These are phyloP conservation scores for Gymnarchus niloticus DNA, from an alignment of 2,113 vertebrate genomes.

Conservation along the genomic window DNA sequence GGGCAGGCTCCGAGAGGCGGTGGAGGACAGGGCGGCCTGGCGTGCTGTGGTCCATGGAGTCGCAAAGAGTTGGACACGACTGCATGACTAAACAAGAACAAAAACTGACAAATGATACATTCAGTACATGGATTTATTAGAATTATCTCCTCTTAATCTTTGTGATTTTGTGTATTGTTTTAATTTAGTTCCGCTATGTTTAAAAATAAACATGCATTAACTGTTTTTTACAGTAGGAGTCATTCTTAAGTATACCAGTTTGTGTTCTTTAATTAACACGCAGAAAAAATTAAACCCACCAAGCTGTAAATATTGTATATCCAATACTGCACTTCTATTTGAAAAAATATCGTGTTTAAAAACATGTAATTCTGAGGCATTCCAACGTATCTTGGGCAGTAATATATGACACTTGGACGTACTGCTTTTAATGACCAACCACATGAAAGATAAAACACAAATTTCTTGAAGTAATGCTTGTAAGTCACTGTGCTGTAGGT, in stretches of 20 bases:
- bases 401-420: too few species aligned
- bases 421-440: not conserved
- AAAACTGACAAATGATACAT: not conserved
- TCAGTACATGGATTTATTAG: not conserved
- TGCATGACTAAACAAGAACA: too few species aligned
- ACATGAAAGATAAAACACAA: not conserved
- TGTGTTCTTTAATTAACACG: not conserved
- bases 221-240: not conserved
- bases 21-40: too few species aligned
- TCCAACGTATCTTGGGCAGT: not conserved
- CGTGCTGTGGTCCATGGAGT: too few species aligned
- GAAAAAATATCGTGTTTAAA: not conserved
- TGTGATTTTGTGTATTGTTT: too few species aligned
- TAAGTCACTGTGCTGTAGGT: not conserved
- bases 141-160: not conserved
- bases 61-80: too few species aligned
- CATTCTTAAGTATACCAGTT: not conserved
- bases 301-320: too few species aligned
- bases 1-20: too few species aligned
- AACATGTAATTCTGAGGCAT: not conserved
- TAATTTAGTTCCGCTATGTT: not conserved
- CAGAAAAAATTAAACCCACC: not conserved
- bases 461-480: not conserved
- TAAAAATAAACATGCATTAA: not conserved
- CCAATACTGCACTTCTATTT: not conserved